Conservation (phyloP, 2,888 invertebrate genomes). For the Aphodius granarius region DNA sequence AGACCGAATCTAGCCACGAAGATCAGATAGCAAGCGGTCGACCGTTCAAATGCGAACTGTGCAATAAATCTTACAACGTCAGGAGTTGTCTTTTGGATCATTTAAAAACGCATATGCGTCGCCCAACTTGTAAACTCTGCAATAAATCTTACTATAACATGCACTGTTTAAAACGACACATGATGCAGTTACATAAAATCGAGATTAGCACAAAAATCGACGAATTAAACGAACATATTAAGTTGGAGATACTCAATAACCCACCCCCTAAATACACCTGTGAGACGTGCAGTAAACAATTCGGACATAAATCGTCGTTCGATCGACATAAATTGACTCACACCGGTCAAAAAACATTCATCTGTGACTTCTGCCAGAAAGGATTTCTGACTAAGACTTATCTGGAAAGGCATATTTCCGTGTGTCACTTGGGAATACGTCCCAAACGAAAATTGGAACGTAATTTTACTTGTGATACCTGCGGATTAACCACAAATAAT, state of each 20-base stretch:
- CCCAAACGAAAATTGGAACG: neutral
- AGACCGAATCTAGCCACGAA: neutral
- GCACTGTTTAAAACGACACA: slow-evolving; percentile 3
- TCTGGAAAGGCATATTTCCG: neutral
- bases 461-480: slow-evolving; percentile 5
- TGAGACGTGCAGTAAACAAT: neutral
- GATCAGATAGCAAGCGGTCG: neutral
- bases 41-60: neutral
- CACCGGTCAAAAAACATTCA: neutral
- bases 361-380: slow-evolving; percentile 7
- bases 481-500: slow-evolving; percentile 2
- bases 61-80: neutral
- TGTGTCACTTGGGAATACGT: neutral
- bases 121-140: neutral
- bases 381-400: neutral
- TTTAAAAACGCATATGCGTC: neutral
- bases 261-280: neutral
- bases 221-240: neutral
- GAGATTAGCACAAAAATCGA: neutral
- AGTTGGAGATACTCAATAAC: neutral
- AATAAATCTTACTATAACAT: neutral
- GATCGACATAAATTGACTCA: slow-evolving; percentile 5
- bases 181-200: neutral
- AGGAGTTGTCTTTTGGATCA: neutral
- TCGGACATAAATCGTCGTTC: neutral